Evolutionary conservation across 2,797 vertebrate species (phyloP), one percentile per base, ranked within the genome.

Genomic region (Natrix natrix): DNA sequence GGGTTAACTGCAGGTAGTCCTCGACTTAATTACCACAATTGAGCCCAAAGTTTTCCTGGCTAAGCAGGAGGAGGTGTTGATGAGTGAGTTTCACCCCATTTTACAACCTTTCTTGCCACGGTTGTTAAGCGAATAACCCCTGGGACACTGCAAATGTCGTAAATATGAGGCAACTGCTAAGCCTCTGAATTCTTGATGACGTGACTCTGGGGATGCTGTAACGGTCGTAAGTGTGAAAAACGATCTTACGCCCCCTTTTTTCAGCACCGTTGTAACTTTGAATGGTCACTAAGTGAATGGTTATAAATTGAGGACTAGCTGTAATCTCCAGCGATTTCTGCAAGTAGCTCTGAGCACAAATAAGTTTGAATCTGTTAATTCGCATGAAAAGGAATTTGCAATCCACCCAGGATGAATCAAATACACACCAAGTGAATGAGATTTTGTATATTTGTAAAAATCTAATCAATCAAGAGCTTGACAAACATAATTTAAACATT

Each of bases 391-490:
- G 92, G 20, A 86, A 26, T 57, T 66, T 66, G 12, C 3, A 94
- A 24, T 12, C 5, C 1, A 0, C 0, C 86, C n/a, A 20, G 4
- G 52, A 4, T 60, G 1, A 24, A 24, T 56, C 6, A 22, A 94
- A 93, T 92, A 93, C 94, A 94, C 92, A 66, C 26, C 93, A 91
- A 93, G 37, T 86, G 91, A 90, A 54, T 37, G 0, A 61, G 59
- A 14, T 57, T 32, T 13, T 10, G 1, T 69, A 13, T 90, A 86
- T 16, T 20, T 0, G 17, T 59, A 14, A 93, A 91, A 87, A 55
- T 60, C 28, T 69, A 32, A 2, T 59, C 37, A 4, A 37, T 20
- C 14, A 57, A 52, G 8, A 28, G 43, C 61, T 28, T 69, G 54
- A 32, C 24, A 88, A 74, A 88, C 2, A 6, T 56, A 78, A 92